Conservation (phyloP, 2,888 invertebrate species). For the Caenorhabditis sp. region DNA sequence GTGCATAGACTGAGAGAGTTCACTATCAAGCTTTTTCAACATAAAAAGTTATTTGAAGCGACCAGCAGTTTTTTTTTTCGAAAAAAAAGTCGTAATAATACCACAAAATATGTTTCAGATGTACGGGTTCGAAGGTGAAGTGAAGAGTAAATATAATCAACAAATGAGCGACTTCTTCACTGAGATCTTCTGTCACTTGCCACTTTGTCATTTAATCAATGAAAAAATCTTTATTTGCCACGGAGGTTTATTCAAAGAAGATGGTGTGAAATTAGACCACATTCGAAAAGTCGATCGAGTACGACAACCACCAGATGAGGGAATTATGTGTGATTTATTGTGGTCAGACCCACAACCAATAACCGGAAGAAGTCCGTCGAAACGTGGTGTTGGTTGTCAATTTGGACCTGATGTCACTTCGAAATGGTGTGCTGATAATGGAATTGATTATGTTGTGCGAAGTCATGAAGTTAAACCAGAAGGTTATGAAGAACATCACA, state of each 20-base stretch:
- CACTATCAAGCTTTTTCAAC: too few relatives aligned
- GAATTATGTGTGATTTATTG: slow-evolving; percentile 95
- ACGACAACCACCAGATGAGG: slow-evolving; percentile 95
- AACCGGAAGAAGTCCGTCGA: slow-evolving; percentile 87
- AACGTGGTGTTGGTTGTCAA: slow-evolving; percentile 96
- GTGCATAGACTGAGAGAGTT: too few relatives aligned
- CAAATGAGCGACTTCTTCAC: slow-evolving; percentile 98
- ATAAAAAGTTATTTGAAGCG: too few relatives aligned
- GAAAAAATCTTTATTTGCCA: slow-evolving; percentile 88
- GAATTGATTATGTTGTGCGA: slow-evolving; percentile 88
- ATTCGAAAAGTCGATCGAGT: slow-evolving; percentile 88
- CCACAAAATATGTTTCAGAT: too few relatives aligned
- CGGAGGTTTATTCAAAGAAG: slow-evolving; percentile 93
- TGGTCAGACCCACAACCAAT: slow-evolving; percentile 94
- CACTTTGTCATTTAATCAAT: slow-evolving; percentile 93
- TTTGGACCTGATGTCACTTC: slow-evolving; percentile 94
- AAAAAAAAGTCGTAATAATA: too few relatives aligned
- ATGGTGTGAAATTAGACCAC: slow-evolving; percentile 90
- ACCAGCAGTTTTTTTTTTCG: too few relatives aligned
- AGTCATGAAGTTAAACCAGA: slow-evolving; percentile 97
- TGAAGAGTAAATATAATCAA: slow-evolving; percentile 87
- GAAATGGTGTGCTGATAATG: slow-evolving; percentile 83
- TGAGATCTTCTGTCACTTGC: slow-evolving; percentile 97
- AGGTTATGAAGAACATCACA: slow-evolving; percentile 93
- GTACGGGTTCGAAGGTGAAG: slow-evolving; percentile 99